Percentiles rank a stretch among this genome's conserved stretches.
phyloP scores from a whole-genome alignment of 2,113 vertebrate species.

The Girardinichthys multiradiatus region DNA sequence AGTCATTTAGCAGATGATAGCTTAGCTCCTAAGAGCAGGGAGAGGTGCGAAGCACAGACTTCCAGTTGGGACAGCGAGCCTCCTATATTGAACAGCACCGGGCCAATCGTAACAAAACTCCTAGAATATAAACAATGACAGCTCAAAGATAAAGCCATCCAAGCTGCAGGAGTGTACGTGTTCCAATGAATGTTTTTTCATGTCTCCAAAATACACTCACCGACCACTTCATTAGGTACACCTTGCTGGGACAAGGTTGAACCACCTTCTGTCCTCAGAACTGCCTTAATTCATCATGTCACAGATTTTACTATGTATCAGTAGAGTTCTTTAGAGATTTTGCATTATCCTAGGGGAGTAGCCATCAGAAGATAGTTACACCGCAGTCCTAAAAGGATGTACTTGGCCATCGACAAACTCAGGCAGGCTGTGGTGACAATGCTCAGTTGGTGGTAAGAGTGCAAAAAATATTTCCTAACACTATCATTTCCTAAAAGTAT shows the following conservation, averaged over 20 bases:
- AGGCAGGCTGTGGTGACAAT: too few species aligned
- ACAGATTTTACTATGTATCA: too few species aligned
- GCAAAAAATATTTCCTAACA: too few species aligned
- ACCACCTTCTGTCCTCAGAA: not conserved
- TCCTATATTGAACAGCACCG: conserved; percentile 51
- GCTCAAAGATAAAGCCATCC: conserved; percentile 26
- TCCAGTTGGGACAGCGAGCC: conserved; percentile 48
- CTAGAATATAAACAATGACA: conserved; percentile 38
- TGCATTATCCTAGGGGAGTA: too few species aligned
- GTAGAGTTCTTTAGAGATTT: too few species aligned
- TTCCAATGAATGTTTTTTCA: not conserved
- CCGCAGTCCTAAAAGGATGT: too few species aligned
- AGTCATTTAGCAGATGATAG: conserved; percentile 76
- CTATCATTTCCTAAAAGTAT: too few species aligned
- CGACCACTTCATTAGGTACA: not conserved
- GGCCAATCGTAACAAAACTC: conserved; percentile 62
- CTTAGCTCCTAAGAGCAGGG: conserved; percentile 38
- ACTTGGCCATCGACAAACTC: too few species aligned
- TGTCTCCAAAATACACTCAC: not conserved
- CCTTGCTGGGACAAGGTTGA: too few species aligned
- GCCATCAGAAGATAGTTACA: too few species aligned
- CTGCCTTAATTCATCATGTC: too few species aligned
- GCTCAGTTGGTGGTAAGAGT: too few species aligned
- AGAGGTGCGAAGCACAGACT: conserved; percentile 53
- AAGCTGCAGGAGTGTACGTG: not conserved